Evolutionary conservation across 2,797 vertebrate species (phyloP), one percentile per base, ranked within the genome.

Genomic region (Phoeniculus purpureus): DNA sequence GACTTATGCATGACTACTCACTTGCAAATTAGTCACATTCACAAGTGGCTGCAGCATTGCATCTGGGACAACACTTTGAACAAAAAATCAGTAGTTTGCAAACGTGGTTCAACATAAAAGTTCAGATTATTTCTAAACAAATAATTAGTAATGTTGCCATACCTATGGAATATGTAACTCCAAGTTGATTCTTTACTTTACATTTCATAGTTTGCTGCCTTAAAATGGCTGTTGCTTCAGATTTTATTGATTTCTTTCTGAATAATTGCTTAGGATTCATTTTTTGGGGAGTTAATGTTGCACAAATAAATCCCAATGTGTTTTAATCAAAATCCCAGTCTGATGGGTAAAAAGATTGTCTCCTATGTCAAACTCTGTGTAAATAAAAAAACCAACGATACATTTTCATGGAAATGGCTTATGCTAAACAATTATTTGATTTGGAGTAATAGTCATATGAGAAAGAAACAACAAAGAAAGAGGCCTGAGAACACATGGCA

Each of bases 381-480:
- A 91, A 92, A 87, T 73, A 52, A 87, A 75, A 87, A 90, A 43
- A 43, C 2, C 8, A 78, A 34, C 61, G 51, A 51, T 45, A 79
- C 1, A 77, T 90, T 94, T 91, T 91, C 45, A 92, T 74, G 68
- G 58, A 88, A 91, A 91, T 84, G 1, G 88, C 70, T 79, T 64
- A 61, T 81, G 37, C 48, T 87, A 87, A 94, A 26, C 6, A 85
- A 59, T 45, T 82, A 52, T 87, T 81, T 86, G 51, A 92, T 86
- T 55, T 25, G 66, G 40, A 92, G 55, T 77, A 87, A 45, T 32
- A 84, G 72, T 72, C 45, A 72, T 48, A 68, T 50, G 67, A 91
- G 61, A 86, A 89, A 82, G 34, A 93, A 92, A 91, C 22, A 88
- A 67, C 25, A 59, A 62, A 76, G 48, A 89, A 88, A 92, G 25